These are phyloP conservation scores for Odontophorus gujanensis DNA, from an alignment of 2,113 vertebrate genomes.

Conservation along the genomic window DNA sequence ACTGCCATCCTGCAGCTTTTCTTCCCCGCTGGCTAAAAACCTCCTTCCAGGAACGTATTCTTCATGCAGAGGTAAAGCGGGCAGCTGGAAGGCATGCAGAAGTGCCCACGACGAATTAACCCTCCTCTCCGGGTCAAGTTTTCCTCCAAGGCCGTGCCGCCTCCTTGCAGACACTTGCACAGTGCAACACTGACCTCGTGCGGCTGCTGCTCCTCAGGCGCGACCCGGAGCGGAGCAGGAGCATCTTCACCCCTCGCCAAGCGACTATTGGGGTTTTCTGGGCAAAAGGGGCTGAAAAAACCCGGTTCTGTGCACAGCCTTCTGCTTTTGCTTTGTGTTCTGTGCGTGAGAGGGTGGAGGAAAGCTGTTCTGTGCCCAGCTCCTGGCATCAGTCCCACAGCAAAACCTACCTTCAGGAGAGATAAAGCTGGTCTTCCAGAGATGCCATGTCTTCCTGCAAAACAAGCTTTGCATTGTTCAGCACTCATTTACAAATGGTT, in stretches of 20 bases:
- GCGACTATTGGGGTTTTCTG: rapidly evolving
- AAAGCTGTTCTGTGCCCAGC: rapidly evolving
- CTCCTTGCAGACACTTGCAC: not conserved
- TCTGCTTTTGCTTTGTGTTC: rapidly evolving
- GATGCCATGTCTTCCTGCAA: rapidly evolving
- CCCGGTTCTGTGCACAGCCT: rapidly evolving
- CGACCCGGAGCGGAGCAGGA: not conserved
- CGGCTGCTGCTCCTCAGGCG: not conserved
- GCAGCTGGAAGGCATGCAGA: not conserved
- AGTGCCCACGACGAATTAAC: not conserved
- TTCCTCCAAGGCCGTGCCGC: not conserved
- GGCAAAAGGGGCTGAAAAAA: not conserved
- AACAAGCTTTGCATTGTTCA: not conserved
- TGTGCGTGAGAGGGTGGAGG: not conserved
- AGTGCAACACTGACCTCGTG: slow-evolving; percentile 77
- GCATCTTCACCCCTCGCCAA: rapidly evolving
- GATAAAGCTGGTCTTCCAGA: not conserved
- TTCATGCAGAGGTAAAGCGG: not conserved
- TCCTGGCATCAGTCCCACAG: not conserved
- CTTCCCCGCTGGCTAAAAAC: rapidly evolving
- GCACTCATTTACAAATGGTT: not conserved
- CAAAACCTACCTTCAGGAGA: not conserved
- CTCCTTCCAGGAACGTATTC: rapidly evolving
- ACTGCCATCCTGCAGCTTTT: rapidly evolving
- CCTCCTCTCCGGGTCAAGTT: slow-evolving; percentile 8